These are phyloP conservation scores for Tillus elongatus DNA, from an alignment of 2,888 invertebrate species.

Conservation along the genomic window DNA sequence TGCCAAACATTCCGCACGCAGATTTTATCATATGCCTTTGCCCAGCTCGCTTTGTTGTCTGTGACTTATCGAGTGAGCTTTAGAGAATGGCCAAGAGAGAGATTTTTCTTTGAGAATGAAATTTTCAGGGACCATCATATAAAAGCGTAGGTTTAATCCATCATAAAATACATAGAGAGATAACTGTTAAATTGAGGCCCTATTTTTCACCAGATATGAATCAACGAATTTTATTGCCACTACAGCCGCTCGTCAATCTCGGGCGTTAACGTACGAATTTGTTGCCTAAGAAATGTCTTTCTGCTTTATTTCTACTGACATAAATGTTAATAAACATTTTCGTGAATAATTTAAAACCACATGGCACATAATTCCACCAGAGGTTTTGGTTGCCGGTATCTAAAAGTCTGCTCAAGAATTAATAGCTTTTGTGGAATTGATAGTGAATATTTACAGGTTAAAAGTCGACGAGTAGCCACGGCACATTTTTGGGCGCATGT, in stretches of 20 bases:
- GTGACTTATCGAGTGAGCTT: conserved; percentile 30
- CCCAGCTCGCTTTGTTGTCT: conserved; percentile 24
- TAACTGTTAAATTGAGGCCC: conserved; percentile 15
- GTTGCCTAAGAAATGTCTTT: neutral
- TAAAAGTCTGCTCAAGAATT: no score
- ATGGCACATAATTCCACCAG: no score
- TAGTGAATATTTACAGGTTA: no score
- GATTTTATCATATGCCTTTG: conserved; percentile 30
- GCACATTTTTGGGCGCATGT: no score
- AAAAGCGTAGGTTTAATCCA: conserved; percentile 27
- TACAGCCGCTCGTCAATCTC: neutral
- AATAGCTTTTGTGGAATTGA: no score
- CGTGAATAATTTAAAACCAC: no score
- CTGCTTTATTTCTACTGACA: conserved; percentile 1
- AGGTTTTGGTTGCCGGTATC: no score
- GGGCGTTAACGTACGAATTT: neutral
- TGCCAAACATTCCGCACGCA: conserved; percentile 30
- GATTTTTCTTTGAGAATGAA: conserved; percentile 24
- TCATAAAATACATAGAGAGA: conserved; percentile 28
- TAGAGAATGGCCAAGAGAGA: conserved; percentile 22
- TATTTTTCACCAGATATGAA: conserved; percentile 8
- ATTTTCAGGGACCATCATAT: conserved; percentile 26
- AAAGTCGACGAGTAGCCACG: no score
- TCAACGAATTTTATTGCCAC: conserved; percentile 1
- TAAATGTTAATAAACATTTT: neutral